Evolutionary conservation across 2,888 invertebrate species (phyloP), one percentile per base, ranked within the genome.

Genomic region (Drosophila testacea): DNA sequence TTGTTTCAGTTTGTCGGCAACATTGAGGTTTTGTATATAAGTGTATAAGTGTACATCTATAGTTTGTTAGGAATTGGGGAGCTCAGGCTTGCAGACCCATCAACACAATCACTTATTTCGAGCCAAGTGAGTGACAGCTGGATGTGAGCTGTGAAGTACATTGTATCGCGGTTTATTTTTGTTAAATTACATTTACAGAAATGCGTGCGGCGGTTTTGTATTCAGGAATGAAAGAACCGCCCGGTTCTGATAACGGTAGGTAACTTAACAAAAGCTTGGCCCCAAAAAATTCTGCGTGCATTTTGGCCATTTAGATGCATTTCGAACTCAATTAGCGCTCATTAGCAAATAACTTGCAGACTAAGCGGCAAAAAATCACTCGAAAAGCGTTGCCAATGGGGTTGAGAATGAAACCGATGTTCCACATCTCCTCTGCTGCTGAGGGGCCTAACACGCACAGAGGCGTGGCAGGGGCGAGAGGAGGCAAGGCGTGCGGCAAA

Each of bases 311-410:
- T 89, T 81, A 79, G 77, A 39, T 52, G 76, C 85, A 89, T 89
- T 85, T 81, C 69, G 72, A 87, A 85, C 88, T 81, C 85, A 85
- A 89, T 85, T 85, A 87, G 88, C 73, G 64, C 72, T 89, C 89
- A 89, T 85, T 85, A 89, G 77, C 62, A 81, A 89, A 85, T 85
- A 85, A 79, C 87, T 84, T 70, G 61, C 56, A 16, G 57, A 39
- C 46, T 60, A 51, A 66, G 57, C 44, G 71, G 59, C 62, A 72
- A 77, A 72, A 66, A 87, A 71, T 74, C 89, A 81, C 63, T 81
- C 77, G 44, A 60, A 85, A 84, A 64, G 72, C 73, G 52, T 50
- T 60, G 46, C 60, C 52, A 68, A 52, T 42, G 30, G 54, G 50
- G 51, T 16, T 32, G 22, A 44, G 63, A 28, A 65, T 57, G 61